Percentiles rank a stretch among this genome's conserved stretches.
These are phyloP conservation scores for Pristionchus pacificus DNA, from an alignment of 1,140 invertebrate species.

Conservation along the genomic window DNA sequence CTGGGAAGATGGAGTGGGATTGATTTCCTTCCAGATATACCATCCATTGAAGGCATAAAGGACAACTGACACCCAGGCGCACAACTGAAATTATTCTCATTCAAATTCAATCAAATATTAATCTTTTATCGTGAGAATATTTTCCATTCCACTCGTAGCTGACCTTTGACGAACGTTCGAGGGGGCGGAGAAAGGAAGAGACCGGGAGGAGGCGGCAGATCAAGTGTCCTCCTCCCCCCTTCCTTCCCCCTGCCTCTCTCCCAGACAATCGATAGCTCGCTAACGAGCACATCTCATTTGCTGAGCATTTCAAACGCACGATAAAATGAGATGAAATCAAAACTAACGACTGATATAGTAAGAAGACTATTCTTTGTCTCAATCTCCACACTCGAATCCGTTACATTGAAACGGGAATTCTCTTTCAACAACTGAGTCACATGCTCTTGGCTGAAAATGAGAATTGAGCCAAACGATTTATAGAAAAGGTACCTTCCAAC, in stretches of 20 bases:
- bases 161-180: too few species aligned
- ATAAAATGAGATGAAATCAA: background rate
- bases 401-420: background rate
- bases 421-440: conserved; percentile 1
- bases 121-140: too few species aligned
- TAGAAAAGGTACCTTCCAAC: background rate
- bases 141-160: too few species aligned
- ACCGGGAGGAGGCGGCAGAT: too few species aligned
- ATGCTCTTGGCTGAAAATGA: conserved; percentile 11
- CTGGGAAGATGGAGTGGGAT: conserved; percentile 8
- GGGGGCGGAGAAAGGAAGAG: too few species aligned
- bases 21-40: conserved; percentile 31
- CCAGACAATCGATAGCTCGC: background rate
- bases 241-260: background rate
- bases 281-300: too few species aligned
- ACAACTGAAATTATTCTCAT: conserved; percentile 20
- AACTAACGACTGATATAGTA: conserved; percentile 27
- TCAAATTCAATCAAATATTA: background rate
- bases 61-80: conserved; percentile 21
- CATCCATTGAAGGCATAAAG: conserved; percentile 29
- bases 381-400: background rate
- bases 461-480: background rate
- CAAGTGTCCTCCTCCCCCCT: background rate
- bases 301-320: conserved; percentile 1
- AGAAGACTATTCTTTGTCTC: conserved; percentile 19